phyloP scores from a whole-genome alignment of 2,888 invertebrate species.

The Catocala sponsa region DNA sequence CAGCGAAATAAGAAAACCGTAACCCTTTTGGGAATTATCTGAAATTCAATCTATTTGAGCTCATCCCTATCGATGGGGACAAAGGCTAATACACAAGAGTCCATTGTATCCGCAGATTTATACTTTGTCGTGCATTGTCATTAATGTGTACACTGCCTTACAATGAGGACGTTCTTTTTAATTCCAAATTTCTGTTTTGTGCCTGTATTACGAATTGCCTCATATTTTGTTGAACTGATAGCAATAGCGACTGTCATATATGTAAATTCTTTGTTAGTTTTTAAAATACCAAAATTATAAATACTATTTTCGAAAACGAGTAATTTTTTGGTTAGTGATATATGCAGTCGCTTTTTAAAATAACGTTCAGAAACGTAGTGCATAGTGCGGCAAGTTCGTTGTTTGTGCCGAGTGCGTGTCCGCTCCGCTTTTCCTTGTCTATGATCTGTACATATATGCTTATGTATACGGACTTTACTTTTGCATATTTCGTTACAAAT shows the following conservation, averaged over 20 bases:
- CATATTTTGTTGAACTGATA: slow-evolving; percentile 23
- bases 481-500: slow-evolving; percentile 28
- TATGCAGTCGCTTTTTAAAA: slow-evolving; percentile 1
- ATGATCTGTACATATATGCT: slow-evolving; percentile 47
- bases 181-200: slow-evolving; percentile 61
- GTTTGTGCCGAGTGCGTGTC: slow-evolving; percentile 69
- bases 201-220: slow-evolving; percentile 39
- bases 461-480: slow-evolving; percentile 43
- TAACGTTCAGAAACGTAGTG: slow-evolving; percentile 3
- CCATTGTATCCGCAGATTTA: slow-evolving; percentile 84
- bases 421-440: slow-evolving; percentile 75
- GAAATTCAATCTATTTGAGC: slow-evolving; percentile 84
- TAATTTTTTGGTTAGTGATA: no score
- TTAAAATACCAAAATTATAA: neutral
- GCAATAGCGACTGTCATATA: slow-evolving; percentile 22
- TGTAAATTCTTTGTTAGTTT: neutral
- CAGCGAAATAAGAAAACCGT: slow-evolving; percentile 74
- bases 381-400: slow-evolving; percentile 48
- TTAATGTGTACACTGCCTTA: slow-evolving; percentile 81
- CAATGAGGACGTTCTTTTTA: slow-evolving; percentile 72
- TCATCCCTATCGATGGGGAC: slow-evolving; percentile 80
- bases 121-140: slow-evolving; percentile 80
- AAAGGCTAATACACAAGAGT: slow-evolving; percentile 77
- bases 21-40: slow-evolving; percentile 79
- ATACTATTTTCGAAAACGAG: neutral